These are phyloP conservation scores for Cetonia aurata DNA, from an alignment of 2,888 invertebrate species.

Conservation along the genomic window DNA sequence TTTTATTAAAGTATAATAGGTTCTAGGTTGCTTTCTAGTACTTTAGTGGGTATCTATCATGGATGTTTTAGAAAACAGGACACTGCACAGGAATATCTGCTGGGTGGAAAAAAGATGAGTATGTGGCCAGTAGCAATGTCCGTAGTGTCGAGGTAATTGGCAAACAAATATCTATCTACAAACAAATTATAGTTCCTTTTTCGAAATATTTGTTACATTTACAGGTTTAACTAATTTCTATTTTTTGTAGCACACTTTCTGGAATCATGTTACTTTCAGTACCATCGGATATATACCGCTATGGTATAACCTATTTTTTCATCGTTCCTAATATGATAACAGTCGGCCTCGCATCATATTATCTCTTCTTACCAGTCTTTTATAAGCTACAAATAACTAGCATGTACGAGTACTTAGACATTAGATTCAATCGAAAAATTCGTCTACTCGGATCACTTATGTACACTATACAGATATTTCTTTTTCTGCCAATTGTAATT, in stretches of 20 bases:
- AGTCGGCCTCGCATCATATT: conserved; percentile 58
- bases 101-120: conserved; percentile 77
- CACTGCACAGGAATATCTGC: conserved; percentile 74
- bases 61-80: conserved; percentile 69
- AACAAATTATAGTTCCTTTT: background rate
- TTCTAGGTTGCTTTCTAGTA: conserved; percentile 66
- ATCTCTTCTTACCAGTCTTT: conserved; percentile 74
- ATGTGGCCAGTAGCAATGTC: conserved; percentile 77
- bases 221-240: background rate
- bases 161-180: background rate
- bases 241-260: conserved; percentile 73
- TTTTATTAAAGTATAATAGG: no score
- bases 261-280: conserved; percentile 81
- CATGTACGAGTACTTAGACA: conserved; percentile 76
- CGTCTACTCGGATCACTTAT: conserved; percentile 73
- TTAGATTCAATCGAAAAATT: conserved; percentile 73
- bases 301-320: conserved; percentile 74
- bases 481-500: conserved; percentile 75
- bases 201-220: background rate
- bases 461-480: conserved; percentile 72
- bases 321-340: conserved; percentile 63
- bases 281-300: conserved; percentile 80
- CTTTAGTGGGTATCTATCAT: conserved; percentile 69
- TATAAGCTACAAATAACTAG: conserved; percentile 78
- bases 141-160: conserved; percentile 17